phyloP scores from a whole-genome alignment of 2,113 vertebrate genomes.

The Saccopteryx bilineata region DNA sequence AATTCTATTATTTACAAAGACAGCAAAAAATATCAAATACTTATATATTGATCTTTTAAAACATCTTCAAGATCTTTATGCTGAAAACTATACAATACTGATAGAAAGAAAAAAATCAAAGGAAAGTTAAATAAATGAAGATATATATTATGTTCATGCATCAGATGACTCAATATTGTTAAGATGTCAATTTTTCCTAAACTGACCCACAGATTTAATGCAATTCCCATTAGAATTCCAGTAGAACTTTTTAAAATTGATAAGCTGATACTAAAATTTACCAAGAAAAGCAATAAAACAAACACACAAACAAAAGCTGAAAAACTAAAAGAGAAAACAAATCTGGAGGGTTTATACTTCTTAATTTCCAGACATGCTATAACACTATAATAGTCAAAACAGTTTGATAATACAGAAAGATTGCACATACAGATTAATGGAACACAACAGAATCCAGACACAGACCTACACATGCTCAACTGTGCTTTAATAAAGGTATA shows the following conservation, averaged over 20 bases:
- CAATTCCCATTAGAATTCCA: background rate
- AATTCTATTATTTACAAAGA: background rate
- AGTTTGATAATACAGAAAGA: background rate
- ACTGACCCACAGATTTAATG: background rate
- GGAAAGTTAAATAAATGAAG: background rate
- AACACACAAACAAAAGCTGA: background rate
- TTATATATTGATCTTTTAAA: background rate
- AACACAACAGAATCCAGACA: background rate
- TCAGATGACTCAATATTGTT: background rate
- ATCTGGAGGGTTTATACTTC: background rate
- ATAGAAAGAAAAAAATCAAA: slow-evolving; percentile 7
- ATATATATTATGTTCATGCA: background rate
- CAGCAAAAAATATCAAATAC: background rate
- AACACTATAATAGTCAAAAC: background rate
- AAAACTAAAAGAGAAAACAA: background rate
- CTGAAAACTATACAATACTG: background rate
- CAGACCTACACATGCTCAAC: background rate
- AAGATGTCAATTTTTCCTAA: background rate
- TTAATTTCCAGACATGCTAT: background rate
- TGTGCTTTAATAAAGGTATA: background rate
- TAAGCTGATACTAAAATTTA: background rate
- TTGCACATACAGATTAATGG: background rate
- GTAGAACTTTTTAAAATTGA: background rate
- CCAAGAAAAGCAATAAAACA: background rate
- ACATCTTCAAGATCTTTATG: background rate